Percentiles rank a stretch among this genome's conserved stretches.
Evolutionary conservation across 2,797 vertebrate species (phyloP).

Genomic region (Morus bassanus): DNA sequence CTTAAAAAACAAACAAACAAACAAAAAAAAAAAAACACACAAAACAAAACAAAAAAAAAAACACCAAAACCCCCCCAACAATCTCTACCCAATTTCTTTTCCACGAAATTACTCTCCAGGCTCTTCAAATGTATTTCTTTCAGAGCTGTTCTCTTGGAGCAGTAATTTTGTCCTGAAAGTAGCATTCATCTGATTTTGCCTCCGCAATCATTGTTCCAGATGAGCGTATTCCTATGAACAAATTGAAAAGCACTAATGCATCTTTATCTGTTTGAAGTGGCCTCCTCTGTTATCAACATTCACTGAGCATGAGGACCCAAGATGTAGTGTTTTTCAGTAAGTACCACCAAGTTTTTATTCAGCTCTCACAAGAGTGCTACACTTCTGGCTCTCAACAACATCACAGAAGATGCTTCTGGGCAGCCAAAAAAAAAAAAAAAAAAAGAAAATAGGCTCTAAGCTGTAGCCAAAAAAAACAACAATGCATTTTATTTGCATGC

Average conservation of each 20-base stretch:
- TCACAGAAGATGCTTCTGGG: neutral
- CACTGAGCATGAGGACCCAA: neutral
- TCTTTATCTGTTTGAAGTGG: slow-evolving; percentile 63
- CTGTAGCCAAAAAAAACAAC: neutral
- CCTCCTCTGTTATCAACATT: slow-evolving; percentile 33
- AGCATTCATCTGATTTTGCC: slow-evolving; percentile 63
- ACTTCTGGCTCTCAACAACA: neutral
- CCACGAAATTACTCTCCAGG: slow-evolving; percentile 54
- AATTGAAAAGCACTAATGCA: slow-evolving; percentile 67
- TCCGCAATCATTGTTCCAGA: slow-evolving; percentile 48
- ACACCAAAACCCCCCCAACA: too few species aligned
- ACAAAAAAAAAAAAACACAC: too few species aligned
- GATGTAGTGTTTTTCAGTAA: neutral
- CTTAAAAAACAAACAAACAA: neutral
- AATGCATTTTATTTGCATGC: neutral
- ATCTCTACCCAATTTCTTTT: slow-evolving; percentile 52
- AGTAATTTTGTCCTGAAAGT: slow-evolving; percentile 68
- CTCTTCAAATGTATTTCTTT: slow-evolving; percentile 59
- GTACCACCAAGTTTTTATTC: slow-evolving; percentile 37
- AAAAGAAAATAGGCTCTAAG: neutral
- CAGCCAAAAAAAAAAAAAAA: neutral
- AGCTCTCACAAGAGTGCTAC: neutral
- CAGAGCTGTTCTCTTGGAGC: slow-evolving; percentile 41
- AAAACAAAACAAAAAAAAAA: too few species aligned
- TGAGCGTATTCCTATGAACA: slow-evolving; percentile 48